Conservation (phyloP, 2,797 vertebrate species). For the Sandelia bainsii region DNA sequence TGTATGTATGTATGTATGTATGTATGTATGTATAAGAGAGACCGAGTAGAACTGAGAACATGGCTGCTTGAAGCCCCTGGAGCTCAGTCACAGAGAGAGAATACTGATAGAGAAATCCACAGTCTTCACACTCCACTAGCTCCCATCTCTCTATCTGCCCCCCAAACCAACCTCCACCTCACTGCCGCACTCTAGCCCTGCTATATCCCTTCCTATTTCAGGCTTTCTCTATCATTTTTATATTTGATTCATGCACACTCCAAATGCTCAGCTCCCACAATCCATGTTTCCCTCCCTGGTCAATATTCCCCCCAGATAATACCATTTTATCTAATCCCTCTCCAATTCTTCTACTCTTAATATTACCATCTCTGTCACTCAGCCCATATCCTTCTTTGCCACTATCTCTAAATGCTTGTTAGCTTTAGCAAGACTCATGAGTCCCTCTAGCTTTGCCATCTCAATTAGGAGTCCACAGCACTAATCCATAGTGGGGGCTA, state of each 20-base stretch:
- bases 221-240: slow-evolving; percentile 43
- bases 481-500: slow-evolving; percentile 54
- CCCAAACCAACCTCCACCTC: slow-evolving; percentile 33
- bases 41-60: slow-evolving; percentile 41
- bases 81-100: slow-evolving; percentile 64
- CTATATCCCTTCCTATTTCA: slow-evolving; percentile 46
- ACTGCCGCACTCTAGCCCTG: slow-evolving; percentile 8
- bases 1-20: slow-evolving; percentile 1
- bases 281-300: slow-evolving; percentile 33
- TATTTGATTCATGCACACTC: slow-evolving; percentile 40
- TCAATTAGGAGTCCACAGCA: slow-evolving; percentile 64
- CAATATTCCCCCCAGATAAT: slow-evolving; percentile 56
- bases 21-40: slow-evolving; percentile 32
- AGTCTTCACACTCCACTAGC: slow-evolving; percentile 66
- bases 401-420: slow-evolving; percentile 61
- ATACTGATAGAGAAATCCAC: slow-evolving; percentile 78
- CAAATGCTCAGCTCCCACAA: slow-evolving; percentile 36
- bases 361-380: slow-evolving; percentile 40
- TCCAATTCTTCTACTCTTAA: slow-evolving; percentile 28
- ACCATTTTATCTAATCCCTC: slow-evolving; percentile 49
- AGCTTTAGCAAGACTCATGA: slow-evolving; percentile 60
- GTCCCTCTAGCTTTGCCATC: slow-evolving; percentile 60
- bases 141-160: slow-evolving; percentile 60
- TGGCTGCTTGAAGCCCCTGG: slow-evolving; percentile 46
- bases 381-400: slow-evolving; percentile 49